phyloP scores from a whole-genome alignment of 2,113 vertebrate genomes.

The Phalacrocorax brasilianus region DNA sequence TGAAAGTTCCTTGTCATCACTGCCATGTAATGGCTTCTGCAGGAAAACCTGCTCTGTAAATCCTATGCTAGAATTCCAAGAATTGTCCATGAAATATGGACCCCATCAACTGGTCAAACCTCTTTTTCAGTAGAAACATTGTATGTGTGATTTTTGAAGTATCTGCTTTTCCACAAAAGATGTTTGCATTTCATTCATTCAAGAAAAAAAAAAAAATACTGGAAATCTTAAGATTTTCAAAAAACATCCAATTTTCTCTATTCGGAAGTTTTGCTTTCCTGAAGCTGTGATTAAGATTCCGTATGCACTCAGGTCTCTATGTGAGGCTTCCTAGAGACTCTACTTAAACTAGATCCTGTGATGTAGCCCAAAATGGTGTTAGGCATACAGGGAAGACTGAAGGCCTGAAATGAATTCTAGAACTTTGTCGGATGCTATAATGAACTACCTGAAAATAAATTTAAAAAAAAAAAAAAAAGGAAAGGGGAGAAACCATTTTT shows the following conservation, averaged over 20 bases:
- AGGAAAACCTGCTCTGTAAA: background rate
- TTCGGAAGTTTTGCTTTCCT: background rate
- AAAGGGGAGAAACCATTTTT: background rate
- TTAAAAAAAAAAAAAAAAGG: too few relatives aligned
- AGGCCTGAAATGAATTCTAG: background rate
- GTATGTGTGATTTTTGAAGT: background rate
- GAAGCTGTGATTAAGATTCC: background rate
- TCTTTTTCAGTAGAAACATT: background rate
- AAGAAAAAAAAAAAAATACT: background rate
- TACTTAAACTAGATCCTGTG: accelerated
- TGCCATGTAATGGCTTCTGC: background rate
- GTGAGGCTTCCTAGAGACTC: background rate
- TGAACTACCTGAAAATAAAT: background rate
- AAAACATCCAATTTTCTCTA: background rate
- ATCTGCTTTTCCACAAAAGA: background rate
- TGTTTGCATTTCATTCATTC: background rate
- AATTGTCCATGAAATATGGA: background rate
- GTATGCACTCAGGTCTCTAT: background rate
- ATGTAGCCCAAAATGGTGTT: background rate
- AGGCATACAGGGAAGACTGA: background rate
- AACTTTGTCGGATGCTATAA: background rate
- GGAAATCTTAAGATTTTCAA: background rate
- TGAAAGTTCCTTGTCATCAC: background rate
- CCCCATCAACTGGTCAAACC: background rate
- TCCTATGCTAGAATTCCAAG: background rate